Evolutionary conservation across 2,797 vertebrate genomes (phyloP).

Genomic region (Gambusia yucatana): DNA sequence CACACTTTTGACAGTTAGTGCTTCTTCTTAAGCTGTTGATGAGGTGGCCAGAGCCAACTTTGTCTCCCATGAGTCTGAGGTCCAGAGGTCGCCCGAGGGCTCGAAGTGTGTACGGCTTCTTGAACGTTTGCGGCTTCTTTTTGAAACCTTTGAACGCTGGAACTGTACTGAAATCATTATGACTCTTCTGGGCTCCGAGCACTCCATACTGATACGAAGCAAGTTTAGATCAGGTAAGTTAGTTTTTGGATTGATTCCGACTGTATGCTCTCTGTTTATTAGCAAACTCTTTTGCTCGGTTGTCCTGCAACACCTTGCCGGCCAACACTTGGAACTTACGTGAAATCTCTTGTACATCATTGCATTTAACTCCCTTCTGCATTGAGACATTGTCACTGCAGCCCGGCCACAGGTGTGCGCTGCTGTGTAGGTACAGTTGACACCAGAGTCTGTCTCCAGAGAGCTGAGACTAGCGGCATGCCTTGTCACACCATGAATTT

Average conservation of each 20-base stretch:
- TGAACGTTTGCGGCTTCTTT: slow-evolving; percentile 51
- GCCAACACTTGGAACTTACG: background rate
- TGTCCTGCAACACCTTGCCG: background rate
- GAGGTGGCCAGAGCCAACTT: slow-evolving; percentile 56
- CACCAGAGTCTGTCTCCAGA: background rate
- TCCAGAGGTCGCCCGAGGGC: slow-evolving; percentile 71
- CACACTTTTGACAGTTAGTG: slow-evolving; percentile 2
- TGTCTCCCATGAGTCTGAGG: slow-evolving; percentile 62
- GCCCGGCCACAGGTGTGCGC: slow-evolving; percentile 48
- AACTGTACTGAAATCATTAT: slow-evolving; percentile 87
- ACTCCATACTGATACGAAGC: slow-evolving; percentile 98
- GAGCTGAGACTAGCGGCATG: background rate
- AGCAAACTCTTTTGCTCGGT: background rate
- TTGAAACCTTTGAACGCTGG: slow-evolving; percentile 80
- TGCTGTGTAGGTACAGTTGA: slow-evolving; percentile 3
- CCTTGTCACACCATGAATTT: slow-evolving; percentile 31
- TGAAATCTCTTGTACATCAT: background rate
- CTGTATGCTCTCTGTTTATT: background rate
- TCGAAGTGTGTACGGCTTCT: slow-evolving; percentile 62
- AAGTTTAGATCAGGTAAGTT: slow-evolving; percentile 99
- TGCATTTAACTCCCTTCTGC: background rate
- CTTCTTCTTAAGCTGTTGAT: slow-evolving; percentile 46
- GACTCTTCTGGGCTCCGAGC: slow-evolving; percentile 98
- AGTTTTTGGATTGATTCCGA: background rate
- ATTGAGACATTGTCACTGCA: slow-evolving; percentile 2